phyloP scores from a whole-genome alignment of 2,113 vertebrate species.

The Pseudonaja textilis region DNA sequence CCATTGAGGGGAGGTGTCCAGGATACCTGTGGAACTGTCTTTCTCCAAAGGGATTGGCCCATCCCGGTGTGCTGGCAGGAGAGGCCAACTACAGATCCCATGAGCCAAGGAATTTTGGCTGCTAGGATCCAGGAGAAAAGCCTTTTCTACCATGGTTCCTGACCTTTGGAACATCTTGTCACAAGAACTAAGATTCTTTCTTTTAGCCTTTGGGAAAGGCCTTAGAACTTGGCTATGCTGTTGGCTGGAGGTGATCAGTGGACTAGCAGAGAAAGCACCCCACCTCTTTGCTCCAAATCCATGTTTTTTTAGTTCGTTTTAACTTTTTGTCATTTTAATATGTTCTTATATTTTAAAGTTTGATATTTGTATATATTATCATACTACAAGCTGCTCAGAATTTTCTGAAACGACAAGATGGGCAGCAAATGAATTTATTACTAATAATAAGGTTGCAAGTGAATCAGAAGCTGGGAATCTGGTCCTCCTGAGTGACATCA shows the following conservation, averaged over 20 bases:
- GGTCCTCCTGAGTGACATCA: constrained; percentile 29
- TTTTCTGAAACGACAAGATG: background rate
- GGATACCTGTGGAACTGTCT: background rate
- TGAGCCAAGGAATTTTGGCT: too few species aligned
- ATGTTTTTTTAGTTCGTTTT: background rate
- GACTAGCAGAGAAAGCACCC: background rate
- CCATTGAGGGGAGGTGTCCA: too few species aligned
- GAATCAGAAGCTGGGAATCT: background rate
- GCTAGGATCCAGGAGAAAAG: too few species aligned
- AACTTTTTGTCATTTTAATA: background rate
- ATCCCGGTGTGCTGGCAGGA: background rate
- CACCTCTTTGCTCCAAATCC: background rate
- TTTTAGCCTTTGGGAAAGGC: background rate
- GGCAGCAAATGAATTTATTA: background rate
- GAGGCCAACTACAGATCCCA: background rate
- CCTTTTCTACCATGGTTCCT: background rate
- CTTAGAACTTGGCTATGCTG: background rate
- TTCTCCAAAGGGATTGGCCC: background rate
- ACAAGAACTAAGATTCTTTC: background rate
- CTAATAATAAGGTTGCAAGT: background rate
- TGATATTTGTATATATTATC: background rate
- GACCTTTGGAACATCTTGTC: background rate
- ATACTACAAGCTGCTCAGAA: background rate
- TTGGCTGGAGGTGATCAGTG: background rate
- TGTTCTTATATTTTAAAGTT: background rate